Evolutionary conservation across 2,113 vertebrate genomes (phyloP).

Genomic region (Euleptes europaea): DNA sequence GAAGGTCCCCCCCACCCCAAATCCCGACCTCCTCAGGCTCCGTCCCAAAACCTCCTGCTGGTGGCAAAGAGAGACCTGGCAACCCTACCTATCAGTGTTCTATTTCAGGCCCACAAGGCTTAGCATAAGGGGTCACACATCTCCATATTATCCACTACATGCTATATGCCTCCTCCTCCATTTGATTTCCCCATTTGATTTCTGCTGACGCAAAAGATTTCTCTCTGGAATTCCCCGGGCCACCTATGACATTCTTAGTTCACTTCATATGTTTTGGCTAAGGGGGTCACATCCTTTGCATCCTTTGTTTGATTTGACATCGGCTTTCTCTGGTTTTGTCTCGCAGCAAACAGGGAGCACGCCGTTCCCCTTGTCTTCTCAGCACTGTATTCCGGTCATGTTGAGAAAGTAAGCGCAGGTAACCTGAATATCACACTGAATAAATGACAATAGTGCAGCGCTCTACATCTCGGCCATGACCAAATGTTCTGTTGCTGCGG

Average conservation of each 20-base stretch:
- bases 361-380: neutral
- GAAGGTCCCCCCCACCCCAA: no score
- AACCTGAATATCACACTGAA: neutral
- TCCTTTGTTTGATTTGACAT: neutral
- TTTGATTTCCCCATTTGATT: neutral
- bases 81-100: no score
- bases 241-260: neutral
- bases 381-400: neutral
- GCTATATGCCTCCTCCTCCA: no score
- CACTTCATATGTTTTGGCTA: no score
- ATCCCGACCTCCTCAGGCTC: no score
- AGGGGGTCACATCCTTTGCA: neutral
- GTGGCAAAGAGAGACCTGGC: no score
- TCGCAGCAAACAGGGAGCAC: neutral
- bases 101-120: neutral
- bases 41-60: no score
- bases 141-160: neutral
- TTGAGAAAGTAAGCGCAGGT: neutral
- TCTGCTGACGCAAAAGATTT: neutral
- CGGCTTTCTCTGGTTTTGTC: neutral
- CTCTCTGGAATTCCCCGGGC: neutral
- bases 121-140: neutral
- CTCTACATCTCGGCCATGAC: neutral
- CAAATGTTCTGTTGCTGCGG: neutral
- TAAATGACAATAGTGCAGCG: neutral